Evolutionary conservation across 1,140 invertebrate genomes (phyloP), one percentile per base, ranked within the genome.

Genomic region (Phortica variegata): DNA sequence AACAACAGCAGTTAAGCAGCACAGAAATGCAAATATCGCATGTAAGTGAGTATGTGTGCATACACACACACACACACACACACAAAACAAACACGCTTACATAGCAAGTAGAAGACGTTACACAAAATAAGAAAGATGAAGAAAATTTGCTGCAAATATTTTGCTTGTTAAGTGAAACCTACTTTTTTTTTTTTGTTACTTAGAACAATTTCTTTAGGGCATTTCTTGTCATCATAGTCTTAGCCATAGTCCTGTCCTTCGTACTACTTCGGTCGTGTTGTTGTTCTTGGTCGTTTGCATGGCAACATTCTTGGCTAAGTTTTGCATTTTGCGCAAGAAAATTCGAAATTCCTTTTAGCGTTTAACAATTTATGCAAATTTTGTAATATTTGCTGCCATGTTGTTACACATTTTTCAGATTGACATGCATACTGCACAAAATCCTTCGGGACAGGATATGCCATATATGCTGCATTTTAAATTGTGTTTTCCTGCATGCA

Each of bases 161-260:
- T 68, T 65, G 63, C 60, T 68, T 68, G 68, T 69, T 65, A 68
- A 68, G 63, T 60, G 63, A 68, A 68, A 68, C 36, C 36, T 16
- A 38, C 13, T 38, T 38, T 19, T 38, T 3, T 26, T 26, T 17
- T 38, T 16, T 38, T 38, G 16, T 15, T 66, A 66, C 68, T 66
- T 66, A 63, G 63, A 57, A 63, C 62, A 66, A 66, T 66, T 66
- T 66, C 63, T 62, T 63, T 63, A 68, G 66, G 66, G 59, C 66
- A 68, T 66, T 68, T 66, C 60, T 63, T 63, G 61, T 61, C n/a
- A n/a, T n/a, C n/a, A n/a, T n/a, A n/a, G n/a, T n/a, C n/a, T n/a
- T n/a, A n/a, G n/a, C n/a, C n/a, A 17, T 16, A 3, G 16, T 3
- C 36, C 18, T 38, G 12, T 38, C 9, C 36, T 38, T 38, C 32